Percentiles rank a stretch among this genome's conserved stretches.
phyloP scores from a whole-genome alignment of 35 echinoderm and acorn worm genomes.

The Apostichopus japonicus region DNA sequence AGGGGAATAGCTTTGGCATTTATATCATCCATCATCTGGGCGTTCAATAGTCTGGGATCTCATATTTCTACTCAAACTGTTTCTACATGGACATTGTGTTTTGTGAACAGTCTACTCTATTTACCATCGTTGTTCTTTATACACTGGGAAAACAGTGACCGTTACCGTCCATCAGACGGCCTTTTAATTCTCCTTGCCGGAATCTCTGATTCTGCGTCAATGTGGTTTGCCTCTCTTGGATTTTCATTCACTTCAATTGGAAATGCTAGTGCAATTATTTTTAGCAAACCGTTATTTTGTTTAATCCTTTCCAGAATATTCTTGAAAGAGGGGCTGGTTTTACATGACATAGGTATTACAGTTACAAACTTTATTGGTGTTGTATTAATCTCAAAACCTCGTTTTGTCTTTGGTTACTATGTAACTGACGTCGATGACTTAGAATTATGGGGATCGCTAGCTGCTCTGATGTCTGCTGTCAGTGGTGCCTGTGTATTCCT shows the following conservation, averaged over 20 bases:
- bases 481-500: background rate
- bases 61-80: background rate
- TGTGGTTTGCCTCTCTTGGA: background rate
- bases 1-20: background rate
- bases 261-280: background rate
- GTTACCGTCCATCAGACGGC: background rate
- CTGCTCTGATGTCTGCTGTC: background rate
- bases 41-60: background rate
- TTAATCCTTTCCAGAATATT: background rate
- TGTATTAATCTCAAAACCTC: background rate
- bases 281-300: background rate
- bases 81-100: background rate
- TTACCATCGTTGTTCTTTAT: background rate
- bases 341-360: background rate
- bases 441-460: background rate
- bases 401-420: background rate
- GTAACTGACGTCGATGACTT: background rate
- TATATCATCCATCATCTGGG: background rate
- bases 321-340: background rate
- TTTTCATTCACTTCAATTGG: background rate
- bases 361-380: background rate
- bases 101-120: background rate
- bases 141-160: background rate
- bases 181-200: background rate
- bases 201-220: background rate